Conservation (phyloP, 2,888 invertebrate species). For the Idaea biselata region DNA sequence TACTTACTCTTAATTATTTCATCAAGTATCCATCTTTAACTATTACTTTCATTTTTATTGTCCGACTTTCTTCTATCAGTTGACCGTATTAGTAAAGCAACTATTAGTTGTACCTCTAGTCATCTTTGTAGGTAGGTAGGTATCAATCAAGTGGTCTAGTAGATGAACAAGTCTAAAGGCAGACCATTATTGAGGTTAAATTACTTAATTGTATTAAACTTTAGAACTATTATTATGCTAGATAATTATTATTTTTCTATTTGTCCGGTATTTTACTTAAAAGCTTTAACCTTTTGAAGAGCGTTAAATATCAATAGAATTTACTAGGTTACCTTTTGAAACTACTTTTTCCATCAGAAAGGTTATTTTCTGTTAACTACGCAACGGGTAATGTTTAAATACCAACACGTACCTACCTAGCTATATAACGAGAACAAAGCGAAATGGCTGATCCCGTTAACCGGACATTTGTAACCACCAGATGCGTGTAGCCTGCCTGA, state of each 20-base stretch:
- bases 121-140: neutral
- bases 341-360: neutral
- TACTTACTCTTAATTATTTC: neutral
- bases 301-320: neutral
- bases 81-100: neutral
- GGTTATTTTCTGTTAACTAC: neutral
- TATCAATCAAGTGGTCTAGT: neutral
- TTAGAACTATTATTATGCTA: neutral
- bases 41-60: too few species aligned
- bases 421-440: too few species aligned
- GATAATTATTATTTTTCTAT: neutral
- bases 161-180: neutral
- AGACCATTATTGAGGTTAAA: neutral
- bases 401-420: neutral
- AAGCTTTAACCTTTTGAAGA: neutral
- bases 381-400: neutral
- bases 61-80: neutral
- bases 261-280: neutral
- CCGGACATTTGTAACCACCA: neutral
- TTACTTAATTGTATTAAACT: neutral
- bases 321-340: neutral
- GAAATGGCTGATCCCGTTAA: neutral
- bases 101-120: neutral
- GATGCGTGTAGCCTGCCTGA: neutral
- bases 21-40: neutral